These are phyloP conservation scores for Labia minor DNA, from an alignment of 2,888 invertebrate species.

Conservation along the genomic window DNA sequence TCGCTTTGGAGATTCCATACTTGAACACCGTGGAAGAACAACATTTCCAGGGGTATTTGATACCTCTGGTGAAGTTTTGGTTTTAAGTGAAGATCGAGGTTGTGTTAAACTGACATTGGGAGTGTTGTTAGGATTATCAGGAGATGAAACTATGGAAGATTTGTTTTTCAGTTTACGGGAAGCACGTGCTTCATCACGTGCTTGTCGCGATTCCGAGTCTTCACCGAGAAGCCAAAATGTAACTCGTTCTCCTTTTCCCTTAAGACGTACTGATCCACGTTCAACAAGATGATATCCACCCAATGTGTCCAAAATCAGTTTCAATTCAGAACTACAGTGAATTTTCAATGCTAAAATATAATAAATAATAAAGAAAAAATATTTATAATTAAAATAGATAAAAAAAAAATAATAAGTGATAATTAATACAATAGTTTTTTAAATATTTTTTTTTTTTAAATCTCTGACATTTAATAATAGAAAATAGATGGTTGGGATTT, in stretches of 20 bases:
- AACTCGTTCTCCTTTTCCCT: conserved; percentile 70
- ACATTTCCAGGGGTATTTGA: background rate
- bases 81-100: conserved; percentile 15
- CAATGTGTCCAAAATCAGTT: conserved; percentile 53
- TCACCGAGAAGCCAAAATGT: conserved; percentile 79
- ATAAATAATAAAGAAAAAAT: conserved; percentile 28
- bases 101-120: conserved; percentile 33
- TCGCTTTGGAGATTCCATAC: conserved; percentile 73
- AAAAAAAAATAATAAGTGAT: conserved; percentile 2
- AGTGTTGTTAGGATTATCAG: conserved; percentile 31
- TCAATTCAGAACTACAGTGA: conserved; percentile 68
- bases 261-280: conserved; percentile 66
- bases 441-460: background rate
- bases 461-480: no score
- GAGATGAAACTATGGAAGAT: conserved; percentile 24
- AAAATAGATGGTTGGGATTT: no score
- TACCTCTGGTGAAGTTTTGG: background rate
- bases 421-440: background rate
- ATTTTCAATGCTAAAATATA: conserved; percentile 64
- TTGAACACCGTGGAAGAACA: conserved; percentile 51
- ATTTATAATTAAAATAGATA: background rate
- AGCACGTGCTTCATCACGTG: conserved; percentile 44
- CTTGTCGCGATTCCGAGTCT: conserved; percentile 47
- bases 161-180: conserved; percentile 35
- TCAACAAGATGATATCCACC: conserved; percentile 68